phyloP scores from a whole-genome alignment of 53 echinoderm and acorn worm genomes.

The Antedon mediterranea region DNA sequence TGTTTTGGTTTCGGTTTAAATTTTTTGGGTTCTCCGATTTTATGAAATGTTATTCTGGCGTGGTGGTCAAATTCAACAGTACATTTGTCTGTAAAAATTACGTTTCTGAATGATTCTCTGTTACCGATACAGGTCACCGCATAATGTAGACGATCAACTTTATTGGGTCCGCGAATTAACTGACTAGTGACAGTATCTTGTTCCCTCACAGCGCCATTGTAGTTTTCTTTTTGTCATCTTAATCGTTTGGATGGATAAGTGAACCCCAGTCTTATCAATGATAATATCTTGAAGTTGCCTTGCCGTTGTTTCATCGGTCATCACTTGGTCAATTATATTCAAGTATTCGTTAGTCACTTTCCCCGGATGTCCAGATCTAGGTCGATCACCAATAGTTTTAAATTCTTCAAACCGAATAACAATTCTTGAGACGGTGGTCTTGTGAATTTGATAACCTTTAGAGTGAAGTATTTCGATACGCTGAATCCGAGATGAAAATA shows the following conservation, averaged over 20 bases:
- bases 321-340: conserved; percentile 9
- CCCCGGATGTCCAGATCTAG: conserved; percentile 3
- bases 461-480: not conserved
- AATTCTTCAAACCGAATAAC: no score
- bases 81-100: conserved; percentile 29
- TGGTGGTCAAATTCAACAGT: conserved; percentile 21
- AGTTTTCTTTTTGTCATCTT: conserved; percentile 14
- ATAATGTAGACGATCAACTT: conserved; percentile 3
- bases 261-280: not conserved
- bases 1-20: conserved; percentile 25
- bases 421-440: no score
- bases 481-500: no score
- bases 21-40: not conserved
- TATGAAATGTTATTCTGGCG: conserved; percentile 17
- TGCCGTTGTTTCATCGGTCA: conserved; percentile 17
- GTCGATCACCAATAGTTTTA: not conserved
- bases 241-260: not conserved
- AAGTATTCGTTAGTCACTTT: not conserved
- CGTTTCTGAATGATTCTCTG: conserved; percentile 8
- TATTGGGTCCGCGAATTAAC: conserved; percentile 14
- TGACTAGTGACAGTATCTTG: conserved; percentile 25
- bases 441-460: not conserved
- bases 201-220: conserved; percentile 12
- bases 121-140: conserved; percentile 2
- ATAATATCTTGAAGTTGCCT: conserved; percentile 5